Base-by-base conservation (phyloP, 2,888 invertebrate genomes). In the Luperina nickerlii region DNA sequence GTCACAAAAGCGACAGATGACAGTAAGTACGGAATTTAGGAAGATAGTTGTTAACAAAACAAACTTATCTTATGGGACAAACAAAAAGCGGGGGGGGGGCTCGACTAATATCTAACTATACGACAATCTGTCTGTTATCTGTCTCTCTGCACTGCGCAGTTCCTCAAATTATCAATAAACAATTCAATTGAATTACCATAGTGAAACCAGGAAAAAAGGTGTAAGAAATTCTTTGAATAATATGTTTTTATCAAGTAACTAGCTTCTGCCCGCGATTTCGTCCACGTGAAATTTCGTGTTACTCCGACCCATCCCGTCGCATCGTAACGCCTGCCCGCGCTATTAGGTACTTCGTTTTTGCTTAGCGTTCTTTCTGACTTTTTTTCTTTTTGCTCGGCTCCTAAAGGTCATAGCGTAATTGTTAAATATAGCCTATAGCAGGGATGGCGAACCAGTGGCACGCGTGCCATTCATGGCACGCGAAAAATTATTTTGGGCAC, bases 71-170 rank as follows among this genome's bases (percentile, higher is more conserved):
- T 87, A 78, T 81, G 85, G 85, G 84, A 81, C 89, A 92, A 92
- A 93, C 90, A 93, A 38, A 38, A 38, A 38, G 38, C 38, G 38
- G 92, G 92, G n/a, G n/a, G 38, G 92, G 89, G 94, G 94, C 93
- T 94, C 93, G 94, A 81, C 94, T 87, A 88, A 90, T 91, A 92
- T 92, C 89, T 84, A 77, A 75, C 78, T 80, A 78, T 82, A 84
- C 69, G 82, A 88, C 90, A 88, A 89, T 91, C 88, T 90, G 72
- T 79, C 81, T 84, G 76, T 85, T 89, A 88, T 87, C 82, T 74
- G 74, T 67, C 73, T 57, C 62, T 71, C 78, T 80, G 70, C 85
- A 90, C 83, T 91, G 90, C 93, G 92, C 91, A 92, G 83, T 90
- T 88, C 65, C 76, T 42, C 57, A 70, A 81, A 63, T 73, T 66